Base-by-base conservation (phyloP, 2,113 vertebrate genomes). In the Benitochromis conjunctus region DNA sequence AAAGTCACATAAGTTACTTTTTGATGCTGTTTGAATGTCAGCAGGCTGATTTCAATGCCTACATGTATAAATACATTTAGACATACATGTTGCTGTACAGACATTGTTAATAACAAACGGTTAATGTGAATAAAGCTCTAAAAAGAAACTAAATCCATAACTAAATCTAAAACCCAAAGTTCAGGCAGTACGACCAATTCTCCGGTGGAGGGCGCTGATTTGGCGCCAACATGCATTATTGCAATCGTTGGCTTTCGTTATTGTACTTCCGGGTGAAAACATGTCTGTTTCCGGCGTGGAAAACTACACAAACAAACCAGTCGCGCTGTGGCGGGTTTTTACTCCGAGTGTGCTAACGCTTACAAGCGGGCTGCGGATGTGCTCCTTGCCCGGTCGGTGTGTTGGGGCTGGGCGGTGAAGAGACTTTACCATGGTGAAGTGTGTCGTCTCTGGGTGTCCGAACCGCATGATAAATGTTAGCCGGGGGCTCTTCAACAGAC, bases 361-460 rank as follows among this genome's bases (percentile, higher is more conserved):
- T 6, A 1, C 6, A 74, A 0, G 48, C 24, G 69, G 24, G 69
- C 24, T 74, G 46, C 5, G 13, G 55, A 29, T 29, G 83, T 3
- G 7, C 6, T 41, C 5, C 11, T 76, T n/a, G 55, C 11, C 58
- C 8, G 36, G 2, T 18, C 9, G 38, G 57, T 13, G 38, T 69
- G 71, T 13, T 38, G 1, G 19, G 58, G 5, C 19, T 1, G n/a
- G 81, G 31, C 16, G 24, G 29, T 14, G 76, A 38, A 16, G 11
- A 3, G 19, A 13, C 79, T 56, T 31, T 10, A 79, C 2, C 46
- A 95, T 94, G 93, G 90, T 89, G 82, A 94, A 94, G 90, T 95
- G 94, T 36, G 92, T 92, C 4, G 94, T 95, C 8, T 88, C 94
- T 2, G 92, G 92, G 7, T 95, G 94, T 88, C 89, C 84, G 57